These are phyloP conservation scores for Aporophyla nigra DNA, from an alignment of 2,888 invertebrate species.

Conservation along the genomic window DNA sequence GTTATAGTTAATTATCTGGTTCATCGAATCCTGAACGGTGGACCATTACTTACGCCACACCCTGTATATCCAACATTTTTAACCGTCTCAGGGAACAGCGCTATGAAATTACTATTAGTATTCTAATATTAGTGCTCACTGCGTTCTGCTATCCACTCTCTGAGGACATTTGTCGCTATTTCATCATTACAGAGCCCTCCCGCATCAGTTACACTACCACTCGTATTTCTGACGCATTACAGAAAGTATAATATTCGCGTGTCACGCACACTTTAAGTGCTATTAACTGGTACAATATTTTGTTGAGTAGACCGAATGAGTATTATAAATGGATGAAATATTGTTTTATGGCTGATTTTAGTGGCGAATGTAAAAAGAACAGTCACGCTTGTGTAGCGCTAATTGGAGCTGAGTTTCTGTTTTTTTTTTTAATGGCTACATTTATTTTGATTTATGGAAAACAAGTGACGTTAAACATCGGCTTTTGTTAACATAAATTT, in stretches of 20 bases:
- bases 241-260: slow-evolving; percentile 34
- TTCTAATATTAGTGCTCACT: not conserved
- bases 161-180: not conserved
- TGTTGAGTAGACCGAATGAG: slow-evolving; percentile 45
- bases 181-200: not conserved
- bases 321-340: slow-evolving; percentile 51
- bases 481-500: slow-evolving; percentile 2
- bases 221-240: not conserved
- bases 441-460: slow-evolving; percentile 49
- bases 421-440: slow-evolving; percentile 27
- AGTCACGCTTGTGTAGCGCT: slow-evolving; percentile 36
- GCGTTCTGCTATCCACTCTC: not conserved
- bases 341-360: slow-evolving; percentile 42
- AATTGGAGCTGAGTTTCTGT: slow-evolving; percentile 39
- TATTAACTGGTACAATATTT: slow-evolving; percentile 58
- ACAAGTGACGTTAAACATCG: not conserved
- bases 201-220: slow-evolving; percentile 1
- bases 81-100: not conserved
- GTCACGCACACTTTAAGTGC: slow-evolving; percentile 63
- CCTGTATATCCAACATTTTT: too few species aligned
- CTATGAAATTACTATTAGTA: not conserved
- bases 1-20: too few species aligned
- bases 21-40: too few species aligned
- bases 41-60: too few species aligned
- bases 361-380: slow-evolving; percentile 44